Percentiles rank a stretch among this genome's conserved stretches.
Conservation (phyloP, 2,113 vertebrate species). For the Notechis scutatus region DNA sequence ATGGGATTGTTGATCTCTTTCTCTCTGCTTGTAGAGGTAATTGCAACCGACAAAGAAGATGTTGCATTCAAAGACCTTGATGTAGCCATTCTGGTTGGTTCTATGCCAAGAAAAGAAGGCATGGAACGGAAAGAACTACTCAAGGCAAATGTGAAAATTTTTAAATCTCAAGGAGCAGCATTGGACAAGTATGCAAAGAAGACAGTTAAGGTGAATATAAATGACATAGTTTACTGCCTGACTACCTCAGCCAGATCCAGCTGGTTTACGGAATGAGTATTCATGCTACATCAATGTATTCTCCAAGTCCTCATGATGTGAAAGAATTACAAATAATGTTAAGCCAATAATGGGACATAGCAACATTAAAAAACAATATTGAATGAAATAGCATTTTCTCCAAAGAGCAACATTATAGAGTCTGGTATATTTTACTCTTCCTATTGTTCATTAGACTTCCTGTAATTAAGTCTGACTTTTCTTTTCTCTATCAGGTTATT, state of each 20-base stretch:
- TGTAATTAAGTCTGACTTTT: background rate
- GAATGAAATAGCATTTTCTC: background rate
- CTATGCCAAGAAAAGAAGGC: conserved; percentile 95
- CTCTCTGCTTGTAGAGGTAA: conserved; percentile 77
- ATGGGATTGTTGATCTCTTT: conserved; percentile 14
- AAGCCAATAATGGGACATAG: background rate
- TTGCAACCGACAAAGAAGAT: conserved; percentile 93
- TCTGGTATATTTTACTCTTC: background rate
- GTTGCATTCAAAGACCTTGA: conserved; percentile 94
- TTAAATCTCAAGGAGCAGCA: conserved; percentile 91
- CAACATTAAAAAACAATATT: background rate
- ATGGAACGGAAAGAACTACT: conserved; percentile 98
- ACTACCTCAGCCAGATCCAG: background rate
- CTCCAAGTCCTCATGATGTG: background rate
- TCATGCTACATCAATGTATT: background rate
- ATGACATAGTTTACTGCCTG: background rate
- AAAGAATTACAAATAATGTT: background rate
- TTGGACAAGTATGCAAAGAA: conserved; percentile 96
- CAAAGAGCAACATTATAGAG: background rate
- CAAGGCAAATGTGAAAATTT: conserved; percentile 95
- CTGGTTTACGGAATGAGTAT: background rate
- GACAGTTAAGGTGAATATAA: conserved; percentile 86
- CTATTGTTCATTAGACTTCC: background rate
- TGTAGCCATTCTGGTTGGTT: conserved; percentile 90
- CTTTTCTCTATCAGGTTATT: conserved; percentile 74